phyloP scores from a whole-genome alignment of 2,888 invertebrate genomes.

The Rhamnusium bicolor region DNA sequence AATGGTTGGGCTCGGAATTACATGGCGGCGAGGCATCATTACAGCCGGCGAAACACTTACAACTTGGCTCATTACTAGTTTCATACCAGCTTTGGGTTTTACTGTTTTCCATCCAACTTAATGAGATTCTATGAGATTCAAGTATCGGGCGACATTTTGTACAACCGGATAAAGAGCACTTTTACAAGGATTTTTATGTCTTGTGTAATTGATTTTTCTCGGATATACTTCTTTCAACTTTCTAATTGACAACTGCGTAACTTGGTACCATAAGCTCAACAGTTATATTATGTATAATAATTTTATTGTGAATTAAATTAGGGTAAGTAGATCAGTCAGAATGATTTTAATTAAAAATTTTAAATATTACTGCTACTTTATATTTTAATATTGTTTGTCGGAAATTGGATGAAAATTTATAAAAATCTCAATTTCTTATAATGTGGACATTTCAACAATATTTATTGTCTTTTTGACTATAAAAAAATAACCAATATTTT shows the following conservation, averaged over 20 bases:
- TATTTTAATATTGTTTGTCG: too few species aligned
- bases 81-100: slow-evolving; percentile 62
- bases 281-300: background rate
- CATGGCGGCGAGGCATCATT: slow-evolving; percentile 15
- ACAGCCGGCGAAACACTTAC: slow-evolving; percentile 43
- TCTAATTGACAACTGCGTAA: slow-evolving; percentile 9
- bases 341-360: too few species aligned
- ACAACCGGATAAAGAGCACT: background rate
- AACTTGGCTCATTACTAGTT: slow-evolving; percentile 62
- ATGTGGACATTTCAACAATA: too few species aligned
- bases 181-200: slow-evolving; percentile 12
- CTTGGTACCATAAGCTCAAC: background rate
- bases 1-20: slow-evolving; percentile 5
- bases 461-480: too few species aligned
- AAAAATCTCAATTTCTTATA: too few species aligned
- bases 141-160: slow-evolving; percentile 1
- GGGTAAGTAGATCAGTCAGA: too few species aligned
- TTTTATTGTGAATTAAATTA: too few species aligned
- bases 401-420: too few species aligned
- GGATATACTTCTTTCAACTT: slow-evolving; percentile 5
- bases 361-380: too few species aligned
- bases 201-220: slow-evolving; percentile 19
- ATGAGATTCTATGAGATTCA: slow-evolving; percentile 32
- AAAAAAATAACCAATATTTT: too few species aligned
- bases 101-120: slow-evolving; percentile 55